Evolutionary conservation across 2,113 vertebrate genomes (phyloP), one percentile per base, ranked within the genome.

Genomic region (Poicephalus meyeri): DNA sequence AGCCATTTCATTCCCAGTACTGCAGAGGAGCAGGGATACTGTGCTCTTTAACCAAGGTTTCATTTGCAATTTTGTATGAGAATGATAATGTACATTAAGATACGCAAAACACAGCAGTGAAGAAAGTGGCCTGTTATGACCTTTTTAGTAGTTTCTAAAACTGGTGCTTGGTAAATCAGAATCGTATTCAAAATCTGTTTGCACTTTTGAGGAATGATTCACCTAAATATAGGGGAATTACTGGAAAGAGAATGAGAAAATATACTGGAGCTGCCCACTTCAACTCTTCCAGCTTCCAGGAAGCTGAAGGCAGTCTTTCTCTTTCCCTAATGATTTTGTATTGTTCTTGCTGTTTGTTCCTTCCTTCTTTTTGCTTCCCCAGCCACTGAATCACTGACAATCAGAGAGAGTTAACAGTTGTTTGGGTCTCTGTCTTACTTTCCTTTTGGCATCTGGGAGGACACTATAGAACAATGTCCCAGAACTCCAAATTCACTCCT

Each of bases 351-450:
- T 61, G 13, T 37, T 77, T 47, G 15, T n/a, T 86, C 44, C 26
- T 68, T 21, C 79, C 37, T 65, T 29, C 29, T 64, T 28, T 10
- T 71, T 74, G 31, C 7, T n/a, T 49, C 11, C 35, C 78, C 52
- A 15, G 37, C n/a, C 21, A 25, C 0, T 1, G 29, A 41, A 73
- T 29, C 64, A 52, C 10, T 26, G 10, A 33, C 2, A 68, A 9
- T 26, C 21, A 68, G 70, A 85, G 6, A 55, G 65, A 88, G 47
- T 41, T 23, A 73, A 6, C 24, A 44, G 19, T 15, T 46, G 25
- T 41, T 1, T 53, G 7, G 2, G 3, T 26, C 3, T 1, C 3
- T 39, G 3, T 42, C 39, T 50, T 60, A 19, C 14, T 79, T 74
- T 68, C 17, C 35, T 70, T 46, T 29, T 21, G 8, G 2, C 6